Conservation (phyloP, 2,888 invertebrate species). For the Merodon equestris region DNA sequence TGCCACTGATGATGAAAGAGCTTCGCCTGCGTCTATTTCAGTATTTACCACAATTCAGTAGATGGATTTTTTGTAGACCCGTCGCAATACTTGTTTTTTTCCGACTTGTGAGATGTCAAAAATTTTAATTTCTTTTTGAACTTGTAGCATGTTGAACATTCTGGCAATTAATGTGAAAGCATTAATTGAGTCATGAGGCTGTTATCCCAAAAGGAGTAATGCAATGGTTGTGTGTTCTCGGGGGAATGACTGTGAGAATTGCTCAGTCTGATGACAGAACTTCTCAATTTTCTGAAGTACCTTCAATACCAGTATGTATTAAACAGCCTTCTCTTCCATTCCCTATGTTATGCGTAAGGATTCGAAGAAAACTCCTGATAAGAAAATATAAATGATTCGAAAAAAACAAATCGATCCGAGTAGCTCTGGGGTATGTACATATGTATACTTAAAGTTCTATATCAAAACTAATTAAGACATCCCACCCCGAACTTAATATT, state of each 20-base stretch:
- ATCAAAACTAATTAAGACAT: too few relatives aligned
- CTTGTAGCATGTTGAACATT: slow-evolving; percentile 30
- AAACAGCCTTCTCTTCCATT: not conserved
- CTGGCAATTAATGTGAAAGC: slow-evolving; percentile 64
- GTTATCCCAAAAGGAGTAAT: too few relatives aligned
- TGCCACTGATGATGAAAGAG: slow-evolving; percentile 68
- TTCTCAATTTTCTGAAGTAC: not conserved
- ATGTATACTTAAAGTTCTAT: too few relatives aligned
- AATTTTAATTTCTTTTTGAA: slow-evolving; percentile 56
- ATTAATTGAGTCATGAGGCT: slow-evolving; percentile 38
- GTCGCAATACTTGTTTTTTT: slow-evolving; percentile 7
- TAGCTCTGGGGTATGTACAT: too few relatives aligned
- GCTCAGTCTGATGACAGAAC: not conserved
- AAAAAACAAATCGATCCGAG: too few relatives aligned
- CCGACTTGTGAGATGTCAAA: slow-evolving; percentile 52
- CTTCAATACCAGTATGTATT: not conserved
- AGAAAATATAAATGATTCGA: too few relatives aligned
- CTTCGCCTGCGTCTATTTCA: slow-evolving; percentile 45
- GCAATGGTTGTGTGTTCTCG: slow-evolving; percentile 2
- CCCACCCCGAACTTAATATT: not conserved
- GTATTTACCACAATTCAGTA: slow-evolving; percentile 10
- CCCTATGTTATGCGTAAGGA: too few relatives aligned
- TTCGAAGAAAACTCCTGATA: too few relatives aligned
- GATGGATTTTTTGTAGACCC: slow-evolving; percentile 17
- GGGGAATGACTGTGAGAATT: too few relatives aligned